These are phyloP conservation scores for Umimayanthus chanpuru DNA, from an alignment of 92 coral and sea anemone species.

Conservation along the genomic window DNA sequence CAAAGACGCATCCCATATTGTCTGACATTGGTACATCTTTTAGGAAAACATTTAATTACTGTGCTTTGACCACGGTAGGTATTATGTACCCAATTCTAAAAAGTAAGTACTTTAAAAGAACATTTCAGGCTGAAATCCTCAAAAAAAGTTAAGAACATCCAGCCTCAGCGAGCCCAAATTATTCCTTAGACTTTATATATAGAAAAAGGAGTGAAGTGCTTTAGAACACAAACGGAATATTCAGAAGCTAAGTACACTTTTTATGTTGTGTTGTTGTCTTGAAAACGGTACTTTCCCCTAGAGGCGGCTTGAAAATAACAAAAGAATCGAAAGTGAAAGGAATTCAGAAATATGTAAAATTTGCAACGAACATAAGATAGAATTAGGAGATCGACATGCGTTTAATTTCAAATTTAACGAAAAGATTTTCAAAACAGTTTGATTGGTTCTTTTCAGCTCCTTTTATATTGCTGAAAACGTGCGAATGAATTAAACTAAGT, in stretches of 20 bases:
- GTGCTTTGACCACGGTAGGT: too few relatives aligned
- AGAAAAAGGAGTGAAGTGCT: not conserved
- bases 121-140: too few relatives aligned
- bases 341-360: slow-evolving; percentile 1
- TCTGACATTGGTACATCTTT: too few relatives aligned
- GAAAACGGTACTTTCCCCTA: not conserved
- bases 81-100: too few relatives aligned
- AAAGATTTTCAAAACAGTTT: not conserved
- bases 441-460: not conserved
- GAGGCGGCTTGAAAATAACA: not conserved
- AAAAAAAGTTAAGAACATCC: too few relatives aligned
- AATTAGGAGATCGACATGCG: not conserved
- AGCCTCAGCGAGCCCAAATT: too few relatives aligned
- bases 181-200: too few relatives aligned
- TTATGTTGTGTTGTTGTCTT: too few relatives aligned
- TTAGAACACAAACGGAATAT: not conserved
- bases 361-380: not conserved
- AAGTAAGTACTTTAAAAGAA: too few relatives aligned
- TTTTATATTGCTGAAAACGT: not conserved
- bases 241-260: not conserved
- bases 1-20: too few relatives aligned
- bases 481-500: not conserved
- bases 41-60: too few relatives aligned
- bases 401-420: not conserved
- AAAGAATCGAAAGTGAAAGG: slow-evolving; percentile 15